phyloP scores from a whole-genome alignment of 2,888 invertebrate species.

The Limnephilus marmoratus region DNA sequence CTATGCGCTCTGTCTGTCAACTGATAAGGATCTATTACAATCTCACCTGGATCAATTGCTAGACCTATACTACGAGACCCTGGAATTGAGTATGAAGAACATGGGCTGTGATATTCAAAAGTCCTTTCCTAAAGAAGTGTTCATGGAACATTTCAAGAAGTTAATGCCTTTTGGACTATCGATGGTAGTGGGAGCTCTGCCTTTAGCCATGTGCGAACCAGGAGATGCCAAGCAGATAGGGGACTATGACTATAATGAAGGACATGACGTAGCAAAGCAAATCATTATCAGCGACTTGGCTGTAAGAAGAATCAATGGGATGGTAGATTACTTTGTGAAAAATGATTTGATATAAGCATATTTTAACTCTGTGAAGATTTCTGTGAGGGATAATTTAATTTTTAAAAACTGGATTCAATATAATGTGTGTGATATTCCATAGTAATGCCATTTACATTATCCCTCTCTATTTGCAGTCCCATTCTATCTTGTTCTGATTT shows the following conservation, averaged over 20 bases:
- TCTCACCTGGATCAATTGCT: background rate
- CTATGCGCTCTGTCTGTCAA: constrained; percentile 33
- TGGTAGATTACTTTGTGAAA: constrained; percentile 11
- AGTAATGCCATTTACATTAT: too few species aligned
- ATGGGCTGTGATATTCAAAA: constrained; percentile 28
- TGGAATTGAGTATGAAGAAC: background rate
- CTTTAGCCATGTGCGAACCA: background rate
- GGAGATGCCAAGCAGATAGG: background rate
- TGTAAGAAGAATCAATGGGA: background rate
- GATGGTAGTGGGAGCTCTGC: background rate
- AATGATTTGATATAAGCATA: background rate
- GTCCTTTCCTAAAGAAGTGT: constrained; percentile 36
- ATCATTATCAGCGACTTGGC: background rate
- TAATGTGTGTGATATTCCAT: too few species aligned
- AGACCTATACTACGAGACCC: constrained; percentile 33
- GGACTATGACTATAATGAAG: background rate
- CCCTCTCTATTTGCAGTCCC: too few species aligned
- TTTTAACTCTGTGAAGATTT: background rate
- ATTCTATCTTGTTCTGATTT: too few species aligned
- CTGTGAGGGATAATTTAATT: background rate
- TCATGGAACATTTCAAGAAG: constrained; percentile 8
- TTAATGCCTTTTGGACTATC: constrained; percentile 30
- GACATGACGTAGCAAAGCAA: background rate
- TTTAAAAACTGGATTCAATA: too few species aligned
- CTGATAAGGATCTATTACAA: background rate